Base-by-base conservation (phyloP, 2,113 vertebrate genomes). In the Malurus elegans region DNA sequence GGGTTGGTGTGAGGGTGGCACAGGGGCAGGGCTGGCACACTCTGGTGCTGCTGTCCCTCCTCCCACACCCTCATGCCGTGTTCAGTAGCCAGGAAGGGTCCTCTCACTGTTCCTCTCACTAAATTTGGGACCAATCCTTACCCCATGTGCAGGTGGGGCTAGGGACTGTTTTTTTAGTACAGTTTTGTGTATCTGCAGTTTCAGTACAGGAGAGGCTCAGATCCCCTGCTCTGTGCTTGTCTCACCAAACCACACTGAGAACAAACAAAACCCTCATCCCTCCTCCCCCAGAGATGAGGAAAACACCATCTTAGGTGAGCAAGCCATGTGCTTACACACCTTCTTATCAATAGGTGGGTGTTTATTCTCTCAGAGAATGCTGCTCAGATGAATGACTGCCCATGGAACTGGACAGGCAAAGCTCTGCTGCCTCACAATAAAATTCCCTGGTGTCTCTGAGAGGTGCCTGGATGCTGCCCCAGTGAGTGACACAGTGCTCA, bases 71-170 rank as follows among this genome's bases (percentile, higher is more conserved):
- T 64, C 60, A 12, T 26, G 47, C 51, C 7, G 15, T 51, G 67
- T 70, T 92, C 88, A 83, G 0, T 51, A 40, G 36, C 51, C 64
- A 86, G 38, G 9, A 86, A 67, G 82, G 81, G 51, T 83, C 64
- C 66, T 79, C 50, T 51, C 79, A 8, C 38, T 56, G 14, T 86
- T 95, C 53, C 45, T 87, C 38, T 82, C 9, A 5, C 73, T 78
- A n/a, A 80, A 71, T 71, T 75, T 86, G 90, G 93, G 92, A 93
- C 92, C 93, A 90, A 4, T 81, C 61, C 90, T 60, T 67, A 21
- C 58, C 81, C 88, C 79, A 2, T 18, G 2, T 88, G 70, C 70
- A 56, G 61, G 12, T 92, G 65, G 79, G 72, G 64, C 64, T 64
- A 58, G 51, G 60, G 69, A 79, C 64, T 80, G 3, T 23, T 80